Base-by-base conservation (phyloP, 2,113 vertebrate species). In the Megaleporinus macrocephalus region DNA sequence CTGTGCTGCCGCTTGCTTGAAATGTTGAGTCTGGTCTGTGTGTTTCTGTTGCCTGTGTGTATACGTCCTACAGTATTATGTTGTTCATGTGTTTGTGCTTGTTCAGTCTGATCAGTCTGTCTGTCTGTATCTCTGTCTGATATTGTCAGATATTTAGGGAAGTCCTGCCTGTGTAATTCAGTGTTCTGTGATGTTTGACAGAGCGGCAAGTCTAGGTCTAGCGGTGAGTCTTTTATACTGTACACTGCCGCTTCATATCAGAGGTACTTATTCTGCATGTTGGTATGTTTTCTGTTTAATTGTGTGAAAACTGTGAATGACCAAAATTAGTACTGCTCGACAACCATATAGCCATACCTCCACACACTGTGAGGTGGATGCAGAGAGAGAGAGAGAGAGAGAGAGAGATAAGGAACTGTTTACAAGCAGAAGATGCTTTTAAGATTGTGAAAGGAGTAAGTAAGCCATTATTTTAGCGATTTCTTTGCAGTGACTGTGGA, bases 301-400 rank as follows among this genome's bases (percentile, higher is more conserved):
- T 61, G 47, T 3, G 5, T 76, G 5, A 76, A 83, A 86, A 36
- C 84, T 86, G 84, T 86, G 76, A 83, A 80, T 51, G 49, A 72
- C 73, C 84, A 77, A 77, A 83, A 2, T 9, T 70, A 66, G 73
- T 73, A 86, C 73, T 77, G 65, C 71, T 80, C 18, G 79, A 73
- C 68, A 59, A 69, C 24, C 30, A 69, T 71, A 70, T 79, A 86
- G 84, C 81, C 84, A 86, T 86, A 80, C 65, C 59, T 82, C 81
- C 73, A 86, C 27, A 27, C 74, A 86, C 84, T 86, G 84, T 86
- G 84, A 85, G 29, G 49, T 65, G 20, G 44, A 33, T 49, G 79
- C 62, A 76, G 36, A 66, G 61, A 72, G 24, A 62, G 62, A 33
- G 73, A 18, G 47, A 41, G 53, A 49, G 61, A 18, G 75, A 62